Percentiles rank a stretch among this genome's conserved stretches.
These are phyloP conservation scores for Parazoanthus darwini DNA, from an alignment of 92 coral and sea anemone genomes.

Conservation along the genomic window DNA sequence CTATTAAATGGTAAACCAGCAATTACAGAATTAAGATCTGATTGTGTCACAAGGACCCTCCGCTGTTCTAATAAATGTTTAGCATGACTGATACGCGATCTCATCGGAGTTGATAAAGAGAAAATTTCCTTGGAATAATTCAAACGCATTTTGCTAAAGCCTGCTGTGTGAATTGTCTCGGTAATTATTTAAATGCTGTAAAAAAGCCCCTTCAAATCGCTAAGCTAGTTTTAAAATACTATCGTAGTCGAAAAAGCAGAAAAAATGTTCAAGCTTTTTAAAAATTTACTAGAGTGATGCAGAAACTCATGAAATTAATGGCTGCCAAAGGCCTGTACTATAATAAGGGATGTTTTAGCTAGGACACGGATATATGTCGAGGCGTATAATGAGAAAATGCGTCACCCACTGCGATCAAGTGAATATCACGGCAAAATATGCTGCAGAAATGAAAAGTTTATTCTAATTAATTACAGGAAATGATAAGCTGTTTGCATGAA, in stretches of 20 bases:
- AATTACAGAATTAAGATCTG: slow-evolving; percentile 14
- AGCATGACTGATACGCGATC: neutral
- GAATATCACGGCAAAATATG: neutral
- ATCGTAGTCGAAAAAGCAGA: neutral
- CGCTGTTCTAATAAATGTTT: neutral
- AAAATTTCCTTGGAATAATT: neutral
- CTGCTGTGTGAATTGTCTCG: neutral
- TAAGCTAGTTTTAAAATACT: neutral
- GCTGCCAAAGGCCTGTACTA: neutral
- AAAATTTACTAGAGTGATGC: neutral
- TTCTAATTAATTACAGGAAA: slow-evolving; percentile 12
- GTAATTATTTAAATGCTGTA: neutral
- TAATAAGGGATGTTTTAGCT: neutral
- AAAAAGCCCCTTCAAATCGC: neutral
- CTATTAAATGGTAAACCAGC: neutral
- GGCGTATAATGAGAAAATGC: neutral
- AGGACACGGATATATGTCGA: neutral
- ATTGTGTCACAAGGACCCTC: neutral
- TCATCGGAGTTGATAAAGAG: neutral
- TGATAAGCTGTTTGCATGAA: neutral
- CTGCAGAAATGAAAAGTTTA: neutral
- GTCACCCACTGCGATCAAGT: neutral
- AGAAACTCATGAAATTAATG: neutral
- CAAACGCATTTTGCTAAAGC: neutral
- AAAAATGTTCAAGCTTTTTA: neutral